Evolutionary conservation across 2,888 invertebrate genomes (phyloP).

Genomic region (Dione juno): DNA sequence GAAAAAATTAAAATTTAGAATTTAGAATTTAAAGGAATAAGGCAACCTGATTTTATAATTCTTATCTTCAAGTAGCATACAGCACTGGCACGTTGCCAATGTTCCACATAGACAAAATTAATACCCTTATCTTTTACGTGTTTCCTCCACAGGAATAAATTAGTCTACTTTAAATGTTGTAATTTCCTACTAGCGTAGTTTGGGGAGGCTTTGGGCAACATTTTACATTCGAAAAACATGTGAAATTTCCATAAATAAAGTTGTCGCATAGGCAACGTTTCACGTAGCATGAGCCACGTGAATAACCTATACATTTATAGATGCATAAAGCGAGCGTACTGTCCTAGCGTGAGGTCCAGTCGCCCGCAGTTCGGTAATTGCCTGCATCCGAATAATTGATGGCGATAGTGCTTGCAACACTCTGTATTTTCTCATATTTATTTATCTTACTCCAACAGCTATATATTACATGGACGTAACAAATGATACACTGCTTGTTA

Average conservation of each 20-base stretch:
- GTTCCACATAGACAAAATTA: conserved; percentile 8
- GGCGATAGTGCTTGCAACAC: conserved; percentile 2
- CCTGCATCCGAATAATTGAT: conserved; percentile 25
- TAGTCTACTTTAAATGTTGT: background rate
- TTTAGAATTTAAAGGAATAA: background rate
- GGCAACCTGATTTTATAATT: background rate
- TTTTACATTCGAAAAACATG: no score
- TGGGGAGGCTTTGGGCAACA: no score
- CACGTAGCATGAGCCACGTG: background rate
- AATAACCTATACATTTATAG: conserved; percentile 19
- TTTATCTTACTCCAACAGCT: background rate
- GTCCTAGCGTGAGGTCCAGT: background rate
- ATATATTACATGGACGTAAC: conserved; percentile 4
- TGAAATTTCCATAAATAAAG: background rate
- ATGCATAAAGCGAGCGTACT: conserved; percentile 13
- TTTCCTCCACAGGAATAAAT: conserved; percentile 10
- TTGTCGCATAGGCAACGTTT: background rate
- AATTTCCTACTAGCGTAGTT: background rate
- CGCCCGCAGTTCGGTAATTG: conserved; percentile 28
- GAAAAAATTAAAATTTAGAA: no score
- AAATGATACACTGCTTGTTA: conserved; percentile 23
- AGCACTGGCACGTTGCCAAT: conserved; percentile 12
- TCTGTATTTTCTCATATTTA: conserved; percentile 5
- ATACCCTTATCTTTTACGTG: conserved; percentile 11
- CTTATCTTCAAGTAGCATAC: conserved; percentile 5